Evolutionary conservation across 92 coral and sea anemone species (phyloP).

Genomic region (Parazoanthus atlanticus): DNA sequence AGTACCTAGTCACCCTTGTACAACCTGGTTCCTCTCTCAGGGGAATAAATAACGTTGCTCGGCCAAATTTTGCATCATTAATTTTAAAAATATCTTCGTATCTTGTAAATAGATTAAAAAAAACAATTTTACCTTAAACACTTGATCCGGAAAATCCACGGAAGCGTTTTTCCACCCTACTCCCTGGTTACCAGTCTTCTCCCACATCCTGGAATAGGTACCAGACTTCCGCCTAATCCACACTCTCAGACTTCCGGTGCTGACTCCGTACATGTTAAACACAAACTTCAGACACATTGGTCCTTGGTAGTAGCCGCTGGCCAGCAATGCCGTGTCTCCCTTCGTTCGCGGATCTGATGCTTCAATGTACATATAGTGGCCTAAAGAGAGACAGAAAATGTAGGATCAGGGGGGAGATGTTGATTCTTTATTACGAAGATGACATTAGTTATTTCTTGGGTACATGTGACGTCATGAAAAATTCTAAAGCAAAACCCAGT

Average conservation of each 20-base stretch:
- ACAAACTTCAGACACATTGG: constrained; percentile 24
- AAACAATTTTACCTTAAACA: not conserved
- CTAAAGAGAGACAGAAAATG: not conserved
- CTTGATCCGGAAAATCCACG: not conserved
- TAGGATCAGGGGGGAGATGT: not conserved
- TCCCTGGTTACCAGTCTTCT: constrained; percentile 18
- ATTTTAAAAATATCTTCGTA: too few species aligned
- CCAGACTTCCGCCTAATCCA: not conserved
- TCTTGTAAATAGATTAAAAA: too few species aligned
- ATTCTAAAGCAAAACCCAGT: too few species aligned
- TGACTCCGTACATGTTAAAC: not conserved
- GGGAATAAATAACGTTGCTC: too few species aligned
- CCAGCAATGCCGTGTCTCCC: constrained; percentile 13
- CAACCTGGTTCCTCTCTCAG: too few species aligned
- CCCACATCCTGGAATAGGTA: constrained; percentile 9
- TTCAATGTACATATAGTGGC: constrained; percentile 14
- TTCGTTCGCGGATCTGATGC: not conserved
- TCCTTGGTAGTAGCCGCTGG: constrained; percentile 31
- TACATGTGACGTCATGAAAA: too few species aligned
- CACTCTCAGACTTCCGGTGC: not conserved
- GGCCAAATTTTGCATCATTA: too few species aligned
- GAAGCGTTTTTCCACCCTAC: constrained; percentile 7
- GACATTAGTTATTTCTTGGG: too few species aligned
- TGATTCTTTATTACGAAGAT: too few species aligned
- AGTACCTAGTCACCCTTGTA: too few species aligned